Base-by-base conservation (phyloP, 2,888 invertebrate genomes). In the Drosophila nr. perissopoda region DNA sequence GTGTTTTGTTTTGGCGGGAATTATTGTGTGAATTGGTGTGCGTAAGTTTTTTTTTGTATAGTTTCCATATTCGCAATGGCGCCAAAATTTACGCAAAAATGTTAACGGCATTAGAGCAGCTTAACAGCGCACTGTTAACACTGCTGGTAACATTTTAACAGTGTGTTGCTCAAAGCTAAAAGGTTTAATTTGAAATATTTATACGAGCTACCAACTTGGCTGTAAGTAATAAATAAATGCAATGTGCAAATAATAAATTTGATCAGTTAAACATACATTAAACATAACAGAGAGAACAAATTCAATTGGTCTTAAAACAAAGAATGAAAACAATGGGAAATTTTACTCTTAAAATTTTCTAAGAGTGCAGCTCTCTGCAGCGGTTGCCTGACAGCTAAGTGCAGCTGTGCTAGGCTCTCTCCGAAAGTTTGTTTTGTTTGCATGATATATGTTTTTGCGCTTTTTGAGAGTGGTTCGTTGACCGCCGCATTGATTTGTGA, bases 1-100 rank as follows among this genome's bases (percentile, higher is more conserved):
- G 84, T 87, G 51, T 36, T 54, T 67, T 67, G 59, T 76, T 80
- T 88, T 83, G 82, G 82, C 82, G 88, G 78, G 63, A 84, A 84
- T 69, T 64, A 61, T 56, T 25, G 42, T 42, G 31, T 18, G 36
- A 48, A 40, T 54, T 56, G 61, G 61, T 62, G 70, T 66, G 58
- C 13, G 60, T 42, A 34, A 52, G 33, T 46, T 60, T 48, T 59
- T 52, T 21, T 46, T 36, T 33, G n/a, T 34, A 21, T 21, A 6
- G 1, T 54, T 73, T 69, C 27, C 27, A 16, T n/a, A 13, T 46
- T 74, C 52, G 53, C 70, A 81, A 75, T 82, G 61, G 73, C 77
- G 70, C 69, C 66, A 77, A 70, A 46, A 61, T 70, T 48, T 59
- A 31, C 59, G 67, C 58, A 70, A 63, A 42, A 71, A 86, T 70